These are phyloP conservation scores for Pediacus dermestoides DNA, from an alignment of 2,888 invertebrate species.

Conservation along the genomic window DNA sequence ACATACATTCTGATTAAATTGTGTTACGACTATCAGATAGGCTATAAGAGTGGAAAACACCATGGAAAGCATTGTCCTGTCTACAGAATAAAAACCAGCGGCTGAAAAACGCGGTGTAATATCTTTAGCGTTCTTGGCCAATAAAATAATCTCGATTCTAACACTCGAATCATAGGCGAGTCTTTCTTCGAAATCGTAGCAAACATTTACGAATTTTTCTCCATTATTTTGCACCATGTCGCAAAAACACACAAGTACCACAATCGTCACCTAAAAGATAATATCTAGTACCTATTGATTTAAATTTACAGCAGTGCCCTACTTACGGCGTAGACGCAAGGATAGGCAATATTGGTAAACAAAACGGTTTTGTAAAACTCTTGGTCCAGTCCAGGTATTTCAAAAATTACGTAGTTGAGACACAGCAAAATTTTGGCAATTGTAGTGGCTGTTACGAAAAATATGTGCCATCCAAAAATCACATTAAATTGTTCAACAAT, in stretches of 20 bases:
- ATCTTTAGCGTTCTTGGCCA: background rate
- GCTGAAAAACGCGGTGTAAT: background rate
- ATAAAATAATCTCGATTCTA: background rate
- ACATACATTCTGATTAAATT: conserved; percentile 1
- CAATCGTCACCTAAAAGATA: background rate
- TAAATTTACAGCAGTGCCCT: too few relatives aligned
- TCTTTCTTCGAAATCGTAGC: background rate
- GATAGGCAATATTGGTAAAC: too few relatives aligned
- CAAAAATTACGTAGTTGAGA: too few relatives aligned
- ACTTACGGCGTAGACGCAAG: too few relatives aligned
- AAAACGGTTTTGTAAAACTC: too few relatives aligned
- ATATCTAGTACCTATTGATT: too few relatives aligned
- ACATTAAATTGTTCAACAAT: too few relatives aligned
- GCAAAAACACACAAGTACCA: background rate
- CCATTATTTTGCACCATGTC: background rate
- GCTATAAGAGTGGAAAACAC: background rate
- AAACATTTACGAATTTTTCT: background rate
- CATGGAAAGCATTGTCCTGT: conserved; percentile 1
- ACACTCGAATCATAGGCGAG: background rate
- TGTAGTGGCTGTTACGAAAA: too few relatives aligned
- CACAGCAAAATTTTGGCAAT: too few relatives aligned
- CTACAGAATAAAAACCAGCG: background rate
- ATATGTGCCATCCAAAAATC: too few relatives aligned
- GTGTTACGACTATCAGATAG: conserved; percentile 1
- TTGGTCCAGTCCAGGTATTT: too few relatives aligned